Conservation (phyloP, 2,797 vertebrate genomes). For the Stomatorhinus walkeri region DNA sequence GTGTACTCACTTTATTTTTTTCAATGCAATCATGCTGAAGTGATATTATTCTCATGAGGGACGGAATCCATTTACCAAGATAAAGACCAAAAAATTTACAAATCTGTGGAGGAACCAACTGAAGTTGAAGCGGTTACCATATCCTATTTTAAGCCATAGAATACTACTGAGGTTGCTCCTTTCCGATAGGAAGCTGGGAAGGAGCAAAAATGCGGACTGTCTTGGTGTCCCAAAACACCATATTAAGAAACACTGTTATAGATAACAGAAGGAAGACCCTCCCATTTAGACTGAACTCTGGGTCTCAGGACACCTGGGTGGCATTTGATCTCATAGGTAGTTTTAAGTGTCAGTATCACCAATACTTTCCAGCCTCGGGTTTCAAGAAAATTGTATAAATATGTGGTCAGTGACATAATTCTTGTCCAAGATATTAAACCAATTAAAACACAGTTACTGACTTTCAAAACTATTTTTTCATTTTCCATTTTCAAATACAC, state of each 20-base stretch:
- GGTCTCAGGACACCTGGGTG: background rate
- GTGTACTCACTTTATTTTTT: background rate
- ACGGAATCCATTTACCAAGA: background rate
- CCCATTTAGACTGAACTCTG: background rate
- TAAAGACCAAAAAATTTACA: background rate
- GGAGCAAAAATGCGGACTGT: background rate
- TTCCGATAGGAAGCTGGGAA: background rate
- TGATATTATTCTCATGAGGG: background rate
- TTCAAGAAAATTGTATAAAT: background rate
- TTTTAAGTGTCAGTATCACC: background rate
- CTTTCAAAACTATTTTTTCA: background rate
- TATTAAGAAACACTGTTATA: background rate
- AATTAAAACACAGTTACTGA: background rate
- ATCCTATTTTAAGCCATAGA: background rate
- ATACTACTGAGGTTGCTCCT: background rate
- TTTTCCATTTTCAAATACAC: background rate
- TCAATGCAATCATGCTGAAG: background rate
- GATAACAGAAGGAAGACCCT: background rate
- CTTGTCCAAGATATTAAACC: background rate
- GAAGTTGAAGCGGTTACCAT: background rate
- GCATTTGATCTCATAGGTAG: background rate
- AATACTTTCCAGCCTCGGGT: background rate
- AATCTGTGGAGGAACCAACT: background rate
- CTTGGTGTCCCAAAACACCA: background rate
- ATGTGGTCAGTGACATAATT: background rate